Conservation (phyloP, 2,797 vertebrate species). For the Momotus momota region DNA sequence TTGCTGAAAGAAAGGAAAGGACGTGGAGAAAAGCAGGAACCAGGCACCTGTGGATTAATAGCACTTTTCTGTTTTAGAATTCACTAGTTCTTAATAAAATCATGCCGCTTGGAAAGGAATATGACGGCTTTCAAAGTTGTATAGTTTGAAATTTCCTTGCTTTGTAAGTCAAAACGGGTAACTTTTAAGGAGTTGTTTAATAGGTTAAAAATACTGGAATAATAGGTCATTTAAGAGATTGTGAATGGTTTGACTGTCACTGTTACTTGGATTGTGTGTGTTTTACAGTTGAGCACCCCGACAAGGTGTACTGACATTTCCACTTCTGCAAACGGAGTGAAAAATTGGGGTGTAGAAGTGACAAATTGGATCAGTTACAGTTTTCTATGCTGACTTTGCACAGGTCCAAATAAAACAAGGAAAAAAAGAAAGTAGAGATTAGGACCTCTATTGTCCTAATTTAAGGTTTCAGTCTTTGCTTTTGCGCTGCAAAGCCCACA, state of each 20-base stretch:
- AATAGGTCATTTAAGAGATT: neutral
- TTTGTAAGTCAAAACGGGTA: neutral
- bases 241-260: neutral
- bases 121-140: neutral
- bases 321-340: neutral
- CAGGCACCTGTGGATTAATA: neutral
- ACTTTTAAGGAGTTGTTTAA: neutral
- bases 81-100: neutral
- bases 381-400: neutral
- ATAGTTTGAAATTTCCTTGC: neutral
- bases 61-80: neutral
- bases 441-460: neutral
- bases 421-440: neutral
- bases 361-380: neutral
- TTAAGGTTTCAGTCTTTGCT: neutral
- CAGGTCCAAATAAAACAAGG: neutral
- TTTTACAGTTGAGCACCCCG: neutral
- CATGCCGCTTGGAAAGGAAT: neutral
- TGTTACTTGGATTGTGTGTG: accelerated
- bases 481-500: neutral
- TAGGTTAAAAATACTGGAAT: neutral
- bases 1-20: neutral
- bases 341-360: neutral
- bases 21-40: neutral
- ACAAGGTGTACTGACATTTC: neutral